Base-by-base conservation (phyloP, 2,113 vertebrate genomes). In the Aldabrachelys gigantea region DNA sequence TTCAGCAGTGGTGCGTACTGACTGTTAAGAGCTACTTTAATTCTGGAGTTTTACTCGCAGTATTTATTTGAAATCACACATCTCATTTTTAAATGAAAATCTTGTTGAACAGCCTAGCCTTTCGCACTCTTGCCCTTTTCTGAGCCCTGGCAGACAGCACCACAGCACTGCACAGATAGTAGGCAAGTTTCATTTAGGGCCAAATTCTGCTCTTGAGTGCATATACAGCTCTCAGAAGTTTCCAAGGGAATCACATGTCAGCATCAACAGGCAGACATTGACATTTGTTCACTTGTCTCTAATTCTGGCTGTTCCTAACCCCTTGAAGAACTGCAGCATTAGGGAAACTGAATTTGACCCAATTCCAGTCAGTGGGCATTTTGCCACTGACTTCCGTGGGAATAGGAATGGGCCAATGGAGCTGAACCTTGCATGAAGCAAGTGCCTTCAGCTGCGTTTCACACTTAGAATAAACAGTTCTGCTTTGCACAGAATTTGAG, bases 301-400 rank as follows among this genome's bases (percentile, higher is more conserved):
- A 19, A 59, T 17, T n/a, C 76, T 80, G 44, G 41, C 27, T 54
- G 53, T 14, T 89, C 75, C 78, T 76, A 65, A 65, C 56, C 65
- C 85, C 44, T 16, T 19, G 31, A 85, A 84, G 50, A 44, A 49
- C 49, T 27, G 49, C 29, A 78, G 69, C 84, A 38, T 0, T 1
- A 84, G 13, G 50, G 38, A 47, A 54, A 84, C 0, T 1, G 19
- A 10, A 31, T 50, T 6, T 27, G 54, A 13, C 0, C 1, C 24
- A 52, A 31, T 35, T 1, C 38, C 54, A 5, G 6, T 38, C 41
- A n/a, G 6, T 25, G 24, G 83, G 81, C 62, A 7, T 56, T 65
- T 22, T 47, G 53, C 53, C 85, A 13, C 2, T 0, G 69, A 8
- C 72, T 76, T 54, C 31, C 22, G 22, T 38, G 69, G 47, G 87